phyloP scores from a whole-genome alignment of 2,113 vertebrate genomes.

The Alosa alosa region DNA sequence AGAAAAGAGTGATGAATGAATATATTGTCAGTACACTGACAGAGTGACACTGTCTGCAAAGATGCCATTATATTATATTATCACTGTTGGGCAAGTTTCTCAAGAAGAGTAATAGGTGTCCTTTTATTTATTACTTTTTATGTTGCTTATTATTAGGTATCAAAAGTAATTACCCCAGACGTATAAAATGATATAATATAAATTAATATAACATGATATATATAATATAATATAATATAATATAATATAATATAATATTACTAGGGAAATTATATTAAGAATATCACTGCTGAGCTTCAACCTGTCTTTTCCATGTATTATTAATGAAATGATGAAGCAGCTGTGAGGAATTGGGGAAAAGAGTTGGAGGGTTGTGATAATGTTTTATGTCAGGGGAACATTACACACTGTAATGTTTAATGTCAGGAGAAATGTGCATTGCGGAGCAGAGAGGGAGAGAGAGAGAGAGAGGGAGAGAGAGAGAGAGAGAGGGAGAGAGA shows the following conservation, averaged over 20 bases:
- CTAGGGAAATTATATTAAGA: not conserved
- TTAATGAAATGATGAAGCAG: not conserved
- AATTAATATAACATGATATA: too few relatives aligned
- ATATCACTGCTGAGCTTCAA: not conserved
- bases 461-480: not conserved
- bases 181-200: too few relatives aligned
- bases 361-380: not conserved
- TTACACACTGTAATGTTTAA: not conserved
- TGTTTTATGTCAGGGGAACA: too few relatives aligned
- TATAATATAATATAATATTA: not conserved
- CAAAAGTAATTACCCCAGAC: too few relatives aligned
- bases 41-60: not conserved
- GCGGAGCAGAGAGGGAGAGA: not conserved
- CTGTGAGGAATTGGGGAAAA: not conserved
- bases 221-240: not conserved
- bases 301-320: not conserved
- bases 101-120: too few relatives aligned
- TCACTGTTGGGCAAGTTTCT: too few relatives aligned
- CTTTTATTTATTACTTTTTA: too few relatives aligned
- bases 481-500: not conserved
- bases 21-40: not conserved
- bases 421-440: not conserved
- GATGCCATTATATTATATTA: too few relatives aligned
- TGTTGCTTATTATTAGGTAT: too few relatives aligned
- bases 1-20: not conserved